Evolutionary conservation across 2,113 vertebrate species (phyloP).

Genomic region (Hydrochoerus hydrochaeris): DNA sequence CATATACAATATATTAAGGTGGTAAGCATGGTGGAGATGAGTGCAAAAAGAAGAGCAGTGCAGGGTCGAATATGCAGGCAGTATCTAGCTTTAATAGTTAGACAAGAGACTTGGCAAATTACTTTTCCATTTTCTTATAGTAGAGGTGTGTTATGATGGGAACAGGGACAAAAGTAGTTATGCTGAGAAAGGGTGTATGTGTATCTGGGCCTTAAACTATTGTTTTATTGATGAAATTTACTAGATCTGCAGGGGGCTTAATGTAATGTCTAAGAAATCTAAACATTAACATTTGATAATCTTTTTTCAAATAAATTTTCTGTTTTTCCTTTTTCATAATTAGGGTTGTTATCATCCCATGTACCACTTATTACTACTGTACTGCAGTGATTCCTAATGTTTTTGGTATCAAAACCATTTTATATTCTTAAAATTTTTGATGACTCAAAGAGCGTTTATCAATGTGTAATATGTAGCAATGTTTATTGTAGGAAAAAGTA

Average conservation of each 20-base stretch:
- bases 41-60: not conserved
- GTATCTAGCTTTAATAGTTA: not conserved
- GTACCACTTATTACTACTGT: not conserved
- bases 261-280: not conserved
- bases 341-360: not conserved
- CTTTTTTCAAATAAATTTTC: not conserved
- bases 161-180: not conserved
- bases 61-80: not conserved
- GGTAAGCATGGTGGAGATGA: not conserved
- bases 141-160: not conserved
- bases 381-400: not conserved
- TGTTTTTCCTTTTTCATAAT: constrained; percentile 1
- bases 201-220: not conserved
- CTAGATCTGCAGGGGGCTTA: not conserved
- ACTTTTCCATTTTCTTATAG: not conserved
- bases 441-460: not conserved
- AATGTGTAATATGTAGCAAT: not conserved
- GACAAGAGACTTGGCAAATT: not conserved
- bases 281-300: not conserved
- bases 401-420: not conserved
- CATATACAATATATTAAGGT: not conserved
- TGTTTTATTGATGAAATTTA: not conserved
- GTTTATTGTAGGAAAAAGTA: not conserved
- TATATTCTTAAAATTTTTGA: not conserved
- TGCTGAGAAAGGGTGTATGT: too few relatives aligned